Evolutionary conservation across 2,797 vertebrate species (phyloP), one percentile per base, ranked within the genome.

Genomic region (Propithecus perrieri): DNA sequence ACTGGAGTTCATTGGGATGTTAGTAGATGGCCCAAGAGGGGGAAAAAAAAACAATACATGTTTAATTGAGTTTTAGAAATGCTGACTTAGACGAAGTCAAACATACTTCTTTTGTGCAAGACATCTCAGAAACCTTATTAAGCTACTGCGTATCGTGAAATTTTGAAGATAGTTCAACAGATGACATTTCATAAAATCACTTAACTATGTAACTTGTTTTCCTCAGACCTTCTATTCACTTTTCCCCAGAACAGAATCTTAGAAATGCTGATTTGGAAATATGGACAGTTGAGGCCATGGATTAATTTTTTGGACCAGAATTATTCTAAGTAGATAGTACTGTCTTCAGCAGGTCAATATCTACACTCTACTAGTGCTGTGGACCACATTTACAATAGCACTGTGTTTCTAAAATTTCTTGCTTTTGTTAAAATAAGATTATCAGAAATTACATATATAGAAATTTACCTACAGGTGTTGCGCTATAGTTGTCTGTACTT

Each of bases 41-140:
- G 79, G 75, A 67, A 71, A n/a, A 71, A 4, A 3, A 4, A 53
- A 18, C 17, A 53, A 53, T 6, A 2, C 14, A 1, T 80, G 9
- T 71, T 81, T 55, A 89, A 53, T 81, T 53, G 48, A 46, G 17
- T 72, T 85, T 91, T 67, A 74, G 35, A 91, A 89, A 89, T 59
- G 15, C 74, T 61, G 41, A 79, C 15, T 61, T 53, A 67, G 67
- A 79, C 3, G 24, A 20, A 53, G 4, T 59, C 71, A 91, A 76
- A n/a, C 2, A 53, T 28, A 2, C 35, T 48, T 15, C 20, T 83
- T 92, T 83, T 4, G 3, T 35, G 35, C 33, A 35, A 9, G 55
- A 35, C 13, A 79, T 89, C 85, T 97, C 55, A 83, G 85, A 94
- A 91, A n/a, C n/a, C 46, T 81, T 76, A 57, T 61, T 57, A 83